These are phyloP conservation scores for Heliconius cydno DNA, from an alignment of 2,888 invertebrate genomes.

Conservation along the genomic window DNA sequence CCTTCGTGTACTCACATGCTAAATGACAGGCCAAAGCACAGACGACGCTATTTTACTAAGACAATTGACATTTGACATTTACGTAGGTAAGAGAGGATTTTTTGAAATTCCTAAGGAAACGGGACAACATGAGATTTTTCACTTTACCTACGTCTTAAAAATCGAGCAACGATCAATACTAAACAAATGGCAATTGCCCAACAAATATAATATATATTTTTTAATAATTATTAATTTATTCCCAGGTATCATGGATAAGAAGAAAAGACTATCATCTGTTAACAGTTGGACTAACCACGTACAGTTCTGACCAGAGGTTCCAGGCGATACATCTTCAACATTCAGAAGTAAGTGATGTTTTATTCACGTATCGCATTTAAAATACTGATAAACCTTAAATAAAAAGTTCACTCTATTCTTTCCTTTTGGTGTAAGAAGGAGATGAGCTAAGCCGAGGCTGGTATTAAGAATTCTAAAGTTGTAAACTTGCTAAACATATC, in stretches of 20 bases:
- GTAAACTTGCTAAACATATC: too few relatives aligned
- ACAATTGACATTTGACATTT: too few relatives aligned
- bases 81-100: too few relatives aligned
- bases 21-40: too few relatives aligned
- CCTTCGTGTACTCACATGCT: too few relatives aligned
- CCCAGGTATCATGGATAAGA: constrained; percentile 93
- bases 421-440: too few relatives aligned
- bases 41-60: too few relatives aligned
- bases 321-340: constrained; percentile 93
- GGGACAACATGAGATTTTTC: too few relatives aligned
- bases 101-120: too few relatives aligned
- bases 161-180: neutral
- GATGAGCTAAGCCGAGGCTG: too few relatives aligned
- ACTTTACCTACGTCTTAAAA: too few relatives aligned
- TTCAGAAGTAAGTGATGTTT: constrained; percentile 87
- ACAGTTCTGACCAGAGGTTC: constrained; percentile 94
- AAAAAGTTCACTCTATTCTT: neutral
- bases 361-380: neutral
- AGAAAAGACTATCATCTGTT: constrained; percentile 93
- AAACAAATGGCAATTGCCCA: neutral
- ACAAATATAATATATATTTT: neutral
- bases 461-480: too few relatives aligned
- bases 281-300: constrained; percentile 93
- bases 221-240: constrained; percentile 39
- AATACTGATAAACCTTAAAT: neutral